Evolutionary conservation across 2,113 vertebrate genomes (phyloP).

Genomic region (Indri indri): DNA sequence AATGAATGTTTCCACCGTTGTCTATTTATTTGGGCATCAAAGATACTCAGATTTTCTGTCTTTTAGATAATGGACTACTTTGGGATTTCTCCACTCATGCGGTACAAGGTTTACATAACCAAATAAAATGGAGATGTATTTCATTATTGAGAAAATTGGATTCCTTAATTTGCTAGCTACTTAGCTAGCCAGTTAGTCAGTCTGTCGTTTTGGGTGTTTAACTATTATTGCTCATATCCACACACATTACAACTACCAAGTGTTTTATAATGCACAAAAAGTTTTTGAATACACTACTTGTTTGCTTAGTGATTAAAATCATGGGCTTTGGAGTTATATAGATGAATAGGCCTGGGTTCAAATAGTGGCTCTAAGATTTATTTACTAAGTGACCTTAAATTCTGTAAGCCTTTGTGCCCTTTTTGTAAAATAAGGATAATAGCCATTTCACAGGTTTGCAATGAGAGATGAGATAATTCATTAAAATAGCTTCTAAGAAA

Average conservation of each 20-base stretch:
- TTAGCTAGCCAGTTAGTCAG: not conserved
- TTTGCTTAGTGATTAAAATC: not conserved
- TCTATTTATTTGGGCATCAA: not conserved
- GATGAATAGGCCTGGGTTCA: not conserved
- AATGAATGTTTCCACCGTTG: not conserved
- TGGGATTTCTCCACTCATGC: not conserved
- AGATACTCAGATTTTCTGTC: not conserved
- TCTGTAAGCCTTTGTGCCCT: not conserved
- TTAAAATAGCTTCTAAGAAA: constrained; percentile 1
- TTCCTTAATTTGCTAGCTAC: not conserved
- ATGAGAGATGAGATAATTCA: not conserved
- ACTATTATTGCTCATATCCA: not conserved
- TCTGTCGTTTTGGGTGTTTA: not conserved
- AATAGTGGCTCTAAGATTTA: not conserved
- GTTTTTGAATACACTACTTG: not conserved
- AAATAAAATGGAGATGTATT: not conserved
- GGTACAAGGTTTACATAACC: not conserved
- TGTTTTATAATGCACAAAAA: not conserved
- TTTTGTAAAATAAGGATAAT: constrained; percentile 2
- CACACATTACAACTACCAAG: not conserved
- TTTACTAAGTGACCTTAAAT: not conserved
- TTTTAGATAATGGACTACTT: not conserved
- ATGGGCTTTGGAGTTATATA: not conserved
- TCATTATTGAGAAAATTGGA: not conserved
- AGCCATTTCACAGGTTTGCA: not conserved